Percentiles rank a stretch among this genome's conserved stretches.
phyloP scores from a whole-genome alignment of 1,140 invertebrate species.

The Heliconius hermathena region DNA sequence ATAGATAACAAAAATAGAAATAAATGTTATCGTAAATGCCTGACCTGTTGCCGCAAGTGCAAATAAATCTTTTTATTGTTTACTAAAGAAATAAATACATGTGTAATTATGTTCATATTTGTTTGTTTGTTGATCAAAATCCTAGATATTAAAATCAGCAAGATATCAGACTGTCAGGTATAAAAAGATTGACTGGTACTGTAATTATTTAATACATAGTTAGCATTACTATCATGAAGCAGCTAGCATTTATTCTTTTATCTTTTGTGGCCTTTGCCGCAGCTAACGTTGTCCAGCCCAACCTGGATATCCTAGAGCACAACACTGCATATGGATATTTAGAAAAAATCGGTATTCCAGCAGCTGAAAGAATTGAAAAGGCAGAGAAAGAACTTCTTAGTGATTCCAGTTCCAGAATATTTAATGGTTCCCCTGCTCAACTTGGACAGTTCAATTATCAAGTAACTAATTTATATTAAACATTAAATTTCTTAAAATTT shows the following conservation, averaged over 20 bases:
- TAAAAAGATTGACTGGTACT: no score
- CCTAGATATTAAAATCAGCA: no score
- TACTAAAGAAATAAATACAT: no score
- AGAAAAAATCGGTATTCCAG: conserved; percentile 47
- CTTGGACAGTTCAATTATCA: conserved; percentile 6
- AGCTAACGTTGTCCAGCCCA: conserved; percentile 11
- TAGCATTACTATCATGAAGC: conserved; percentile 32
- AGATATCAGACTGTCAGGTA: no score
- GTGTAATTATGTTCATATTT: no score
- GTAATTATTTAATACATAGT: not conserved
- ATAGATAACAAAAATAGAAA: no score
- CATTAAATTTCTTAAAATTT: not conserved
- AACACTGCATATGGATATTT: conserved; percentile 51
- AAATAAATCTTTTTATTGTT: no score
- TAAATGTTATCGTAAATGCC: no score
- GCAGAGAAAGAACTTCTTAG: conserved; percentile 46
- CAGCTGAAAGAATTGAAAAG: conserved; percentile 50
- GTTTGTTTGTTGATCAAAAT: no score
- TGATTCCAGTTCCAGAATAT: not conserved
- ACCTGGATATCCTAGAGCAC: not conserved
- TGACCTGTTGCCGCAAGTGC: no score
- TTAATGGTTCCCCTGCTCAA: not conserved
- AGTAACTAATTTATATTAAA: conserved; percentile 16
- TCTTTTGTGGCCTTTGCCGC: conserved; percentile 32
- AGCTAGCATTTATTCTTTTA: conserved; percentile 26